Percentiles rank a stretch among this genome's conserved stretches.
These are phyloP conservation scores for Cephus rjabovi DNA, from an alignment of 2,888 invertebrate genomes.

Conservation along the genomic window DNA sequence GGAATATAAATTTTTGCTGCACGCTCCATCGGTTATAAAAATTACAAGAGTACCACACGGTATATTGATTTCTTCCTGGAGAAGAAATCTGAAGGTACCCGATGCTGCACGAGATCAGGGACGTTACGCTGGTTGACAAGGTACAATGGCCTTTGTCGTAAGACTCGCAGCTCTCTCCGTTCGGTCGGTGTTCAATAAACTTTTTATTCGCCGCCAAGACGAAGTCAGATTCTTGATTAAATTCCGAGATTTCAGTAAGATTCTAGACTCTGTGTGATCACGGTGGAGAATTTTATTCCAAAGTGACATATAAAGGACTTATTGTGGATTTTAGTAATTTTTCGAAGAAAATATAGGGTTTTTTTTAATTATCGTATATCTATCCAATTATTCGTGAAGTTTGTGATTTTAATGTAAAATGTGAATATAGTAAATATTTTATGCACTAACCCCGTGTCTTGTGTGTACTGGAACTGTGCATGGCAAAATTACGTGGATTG, in stretches of 20 bases:
- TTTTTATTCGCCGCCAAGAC: neutral
- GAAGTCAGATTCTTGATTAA: neutral
- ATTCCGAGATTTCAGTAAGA: neutral
- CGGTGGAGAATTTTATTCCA: neutral
- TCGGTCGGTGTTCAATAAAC: neutral
- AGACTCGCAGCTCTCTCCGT: neutral
- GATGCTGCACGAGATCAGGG: neutral
- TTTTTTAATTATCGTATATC: too few species aligned
- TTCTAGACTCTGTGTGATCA: neutral
- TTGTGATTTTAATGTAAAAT: neutral
- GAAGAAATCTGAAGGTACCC: neutral
- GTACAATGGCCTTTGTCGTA: conserved; percentile 2
- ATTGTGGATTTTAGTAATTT: neutral
- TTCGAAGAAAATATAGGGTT: neutral
- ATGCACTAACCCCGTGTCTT: neutral
- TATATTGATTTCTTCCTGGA: neutral
- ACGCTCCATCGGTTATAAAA: neutral
- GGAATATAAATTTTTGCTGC: neutral
- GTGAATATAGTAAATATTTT: neutral
- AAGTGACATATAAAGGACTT: neutral
- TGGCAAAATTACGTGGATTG: conserved; percentile 4
- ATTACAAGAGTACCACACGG: neutral
- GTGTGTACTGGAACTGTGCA: neutral
- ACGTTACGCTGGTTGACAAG: neutral
- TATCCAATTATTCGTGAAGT: neutral